Evolutionary conservation across 2,888 invertebrate species (phyloP).

Genomic region (Meloe dianella): DNA sequence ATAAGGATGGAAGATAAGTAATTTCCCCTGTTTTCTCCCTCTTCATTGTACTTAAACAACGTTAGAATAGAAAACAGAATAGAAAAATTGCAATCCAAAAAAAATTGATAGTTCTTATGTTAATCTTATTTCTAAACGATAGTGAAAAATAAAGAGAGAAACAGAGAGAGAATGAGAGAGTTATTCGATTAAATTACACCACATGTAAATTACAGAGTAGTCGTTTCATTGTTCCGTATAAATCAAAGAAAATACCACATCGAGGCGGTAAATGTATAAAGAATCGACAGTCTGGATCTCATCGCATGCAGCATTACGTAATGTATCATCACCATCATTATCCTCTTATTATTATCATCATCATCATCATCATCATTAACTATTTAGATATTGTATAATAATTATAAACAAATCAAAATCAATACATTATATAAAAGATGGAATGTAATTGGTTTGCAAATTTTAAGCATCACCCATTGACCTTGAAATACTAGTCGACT

Average conservation of each 20-base stretch:
- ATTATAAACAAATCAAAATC: constrained; percentile 3
- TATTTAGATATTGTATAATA: not conserved
- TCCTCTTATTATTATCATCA: not conserved
- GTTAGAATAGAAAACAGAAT: not conserved
- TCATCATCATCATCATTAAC: not conserved
- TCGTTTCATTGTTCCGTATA: not conserved
- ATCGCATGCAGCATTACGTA: not conserved
- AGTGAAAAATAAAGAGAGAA: not conserved
- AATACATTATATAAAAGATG: not conserved
- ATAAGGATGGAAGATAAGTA: not conserved
- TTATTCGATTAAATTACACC: constrained; percentile 4
- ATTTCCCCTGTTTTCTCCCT: not conserved
- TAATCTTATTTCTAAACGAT: too few relatives aligned
- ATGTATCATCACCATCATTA: not conserved
- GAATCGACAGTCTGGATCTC: not conserved
- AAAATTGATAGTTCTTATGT: too few relatives aligned
- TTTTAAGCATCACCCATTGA: not conserved
- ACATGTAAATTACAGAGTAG: constrained; percentile 3
- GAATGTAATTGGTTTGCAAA: not conserved
- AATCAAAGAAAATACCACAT: constrained; percentile 1
- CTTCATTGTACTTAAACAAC: not conserved
- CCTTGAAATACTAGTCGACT: not conserved
- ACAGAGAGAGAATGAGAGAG: not conserved
- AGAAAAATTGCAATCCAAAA: too few relatives aligned
- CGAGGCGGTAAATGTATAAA: not conserved